Percentiles rank a stretch among this genome's conserved stretches.
Evolutionary conservation across 1,140 invertebrate species (phyloP).

Genomic region (Ladona fulva): DNA sequence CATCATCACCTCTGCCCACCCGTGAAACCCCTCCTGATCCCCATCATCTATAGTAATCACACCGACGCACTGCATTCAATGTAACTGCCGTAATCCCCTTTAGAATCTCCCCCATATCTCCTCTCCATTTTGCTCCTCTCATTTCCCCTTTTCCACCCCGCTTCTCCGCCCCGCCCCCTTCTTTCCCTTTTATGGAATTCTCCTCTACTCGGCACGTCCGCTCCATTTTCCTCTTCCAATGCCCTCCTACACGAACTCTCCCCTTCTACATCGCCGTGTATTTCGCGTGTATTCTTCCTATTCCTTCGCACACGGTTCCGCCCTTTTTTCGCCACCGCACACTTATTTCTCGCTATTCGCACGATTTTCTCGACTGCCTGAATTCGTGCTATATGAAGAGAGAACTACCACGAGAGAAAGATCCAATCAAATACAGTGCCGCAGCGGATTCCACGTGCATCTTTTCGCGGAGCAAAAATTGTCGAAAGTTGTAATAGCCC

Average conservation of each 20-base stretch:
- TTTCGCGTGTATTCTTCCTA: neutral
- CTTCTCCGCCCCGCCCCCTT: neutral
- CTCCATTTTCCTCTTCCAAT: neutral
- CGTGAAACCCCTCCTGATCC: neutral
- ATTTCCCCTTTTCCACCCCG: neutral
- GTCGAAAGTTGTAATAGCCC: too few relatives aligned
- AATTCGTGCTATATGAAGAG: too few relatives aligned
- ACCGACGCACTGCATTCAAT: conserved; percentile 1
- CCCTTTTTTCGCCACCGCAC: too few relatives aligned
- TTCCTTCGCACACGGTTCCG: neutral
- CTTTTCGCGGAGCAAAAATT: too few relatives aligned
- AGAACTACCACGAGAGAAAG: too few relatives aligned
- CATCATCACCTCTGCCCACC: neutral
- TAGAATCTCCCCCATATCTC: neutral
- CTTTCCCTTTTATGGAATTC: neutral
- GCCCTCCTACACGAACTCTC: neutral
- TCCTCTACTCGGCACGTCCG: neutral
- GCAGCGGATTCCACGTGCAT: too few relatives aligned
- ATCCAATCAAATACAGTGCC: too few relatives aligned
- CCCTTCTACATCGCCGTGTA: neutral
- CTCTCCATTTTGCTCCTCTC: neutral
- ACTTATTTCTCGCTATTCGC: too few relatives aligned
- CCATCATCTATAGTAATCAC: neutral
- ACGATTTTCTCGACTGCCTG: too few relatives aligned
- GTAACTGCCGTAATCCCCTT: neutral